Percentiles rank a stretch among this genome's conserved stretches.
These are phyloP conservation scores for Rachycentron canadum DNA, from an alignment of 2,797 vertebrate species.

Conservation along the genomic window DNA sequence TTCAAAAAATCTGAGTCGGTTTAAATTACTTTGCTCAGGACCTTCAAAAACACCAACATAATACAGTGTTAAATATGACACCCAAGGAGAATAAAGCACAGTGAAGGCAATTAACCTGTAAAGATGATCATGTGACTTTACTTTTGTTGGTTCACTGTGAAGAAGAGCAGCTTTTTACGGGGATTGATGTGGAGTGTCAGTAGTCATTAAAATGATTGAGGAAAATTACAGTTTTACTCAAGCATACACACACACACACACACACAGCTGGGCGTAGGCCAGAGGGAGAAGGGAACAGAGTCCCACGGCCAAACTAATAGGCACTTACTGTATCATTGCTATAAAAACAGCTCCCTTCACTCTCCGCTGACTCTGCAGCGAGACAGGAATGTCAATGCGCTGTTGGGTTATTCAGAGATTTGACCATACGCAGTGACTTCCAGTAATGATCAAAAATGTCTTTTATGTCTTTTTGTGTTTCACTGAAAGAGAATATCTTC, in stretches of 20 bases:
- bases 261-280: conserved; percentile 21
- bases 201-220: conserved; percentile 17
- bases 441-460: not conserved
- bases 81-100: not conserved
- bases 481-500: no score
- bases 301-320: conserved; percentile 28
- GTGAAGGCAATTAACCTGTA: not conserved
- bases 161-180: conserved; percentile 16
- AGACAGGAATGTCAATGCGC: not conserved
- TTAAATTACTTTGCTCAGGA: not conserved
- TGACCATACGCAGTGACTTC: not conserved
- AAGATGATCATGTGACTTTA: not conserved
- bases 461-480: not conserved
- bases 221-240: conserved; percentile 20
- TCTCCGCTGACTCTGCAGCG: not conserved
- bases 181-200: not conserved
- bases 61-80: conserved; percentile 8
- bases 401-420: not conserved
- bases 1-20: not conserved
- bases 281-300: conserved; percentile 6
- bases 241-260: not conserved
- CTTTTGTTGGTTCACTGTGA: not conserved
- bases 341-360: conserved; percentile 21
- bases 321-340: conserved; percentile 22
- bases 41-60: not conserved